Evolutionary conservation across 2,888 invertebrate species (phyloP).

Genomic region (Sabatieria punctata): DNA sequence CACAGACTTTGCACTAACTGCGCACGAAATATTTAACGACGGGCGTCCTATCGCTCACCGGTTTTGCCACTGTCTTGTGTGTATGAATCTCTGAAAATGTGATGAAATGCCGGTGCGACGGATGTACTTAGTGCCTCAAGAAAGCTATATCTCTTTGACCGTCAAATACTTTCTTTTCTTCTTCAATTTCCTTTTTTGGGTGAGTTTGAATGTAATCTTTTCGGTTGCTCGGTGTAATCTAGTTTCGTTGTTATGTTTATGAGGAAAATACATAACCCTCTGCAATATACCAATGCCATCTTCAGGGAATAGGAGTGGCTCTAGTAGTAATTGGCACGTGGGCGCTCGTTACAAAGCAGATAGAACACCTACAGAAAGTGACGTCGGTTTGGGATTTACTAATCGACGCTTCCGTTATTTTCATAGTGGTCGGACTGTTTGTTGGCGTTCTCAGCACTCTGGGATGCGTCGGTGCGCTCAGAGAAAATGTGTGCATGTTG

Average conservation of each 20-base stretch:
- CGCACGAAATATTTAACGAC: too few relatives aligned
- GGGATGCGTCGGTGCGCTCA: conserved; percentile 6
- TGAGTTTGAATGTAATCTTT: too few relatives aligned
- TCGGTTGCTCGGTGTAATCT: too few relatives aligned
- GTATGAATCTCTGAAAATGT: too few relatives aligned
- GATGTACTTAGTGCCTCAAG: too few relatives aligned
- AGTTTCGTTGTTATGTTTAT: too few relatives aligned
- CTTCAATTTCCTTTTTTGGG: conserved; percentile 75
- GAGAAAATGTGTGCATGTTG: conserved; percentile 5
- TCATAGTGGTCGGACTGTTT: conserved; percentile 2
- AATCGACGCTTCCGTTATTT: conserved; percentile 5
- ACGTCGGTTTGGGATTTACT: conserved; percentile 8
- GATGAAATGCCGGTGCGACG: too few relatives aligned
- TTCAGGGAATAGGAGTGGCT: background rate
- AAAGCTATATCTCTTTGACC: conserved; percentile 56
- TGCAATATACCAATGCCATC: background rate
- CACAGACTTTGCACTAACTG: too few relatives aligned
- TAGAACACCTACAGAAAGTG: background rate
- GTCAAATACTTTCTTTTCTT: conserved; percentile 76
- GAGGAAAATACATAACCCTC: background rate
- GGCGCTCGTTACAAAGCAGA: conserved; percentile 6
- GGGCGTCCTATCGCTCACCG: too few relatives aligned
- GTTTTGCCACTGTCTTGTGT: too few relatives aligned
- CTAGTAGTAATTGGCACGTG: conserved; percentile 2
- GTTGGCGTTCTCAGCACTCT: background rate